Evolutionary conservation across 2,888 invertebrate genomes (phyloP).

Genomic region (Thecocarcelia acutangulata): DNA sequence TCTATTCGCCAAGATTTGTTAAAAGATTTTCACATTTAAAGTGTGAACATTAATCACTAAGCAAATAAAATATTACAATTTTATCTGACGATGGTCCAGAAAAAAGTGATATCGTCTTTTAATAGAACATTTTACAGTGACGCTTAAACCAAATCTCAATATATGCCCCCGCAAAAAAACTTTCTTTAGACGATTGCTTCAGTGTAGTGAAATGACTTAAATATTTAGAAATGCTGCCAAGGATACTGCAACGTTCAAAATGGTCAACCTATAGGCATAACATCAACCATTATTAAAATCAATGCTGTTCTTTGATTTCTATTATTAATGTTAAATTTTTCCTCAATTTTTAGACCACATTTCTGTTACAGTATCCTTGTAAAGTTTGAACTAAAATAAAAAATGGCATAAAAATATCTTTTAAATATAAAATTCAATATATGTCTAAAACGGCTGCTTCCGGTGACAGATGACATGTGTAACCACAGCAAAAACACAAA

Average conservation of each 20-base stretch:
- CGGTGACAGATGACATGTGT: conserved; percentile 70
- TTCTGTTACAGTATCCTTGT: conserved; percentile 40
- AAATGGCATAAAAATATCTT: conserved; percentile 19
- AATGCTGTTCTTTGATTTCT: neutral
- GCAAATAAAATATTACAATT: neutral
- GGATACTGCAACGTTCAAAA: no score
- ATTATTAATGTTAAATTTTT: neutral
- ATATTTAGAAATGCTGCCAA: no score
- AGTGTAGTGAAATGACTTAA: no score
- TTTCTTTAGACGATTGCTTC: no score
- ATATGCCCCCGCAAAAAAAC: no score
- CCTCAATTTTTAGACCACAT: conserved; percentile 27
- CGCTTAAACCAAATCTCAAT: no score
- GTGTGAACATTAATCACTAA: conserved; percentile 62
- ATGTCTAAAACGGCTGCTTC: conserved; percentile 70
- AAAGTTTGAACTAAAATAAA: conserved; percentile 2
- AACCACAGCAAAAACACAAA: conserved; percentile 67
- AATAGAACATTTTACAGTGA: no score
- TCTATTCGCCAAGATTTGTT: conserved; percentile 64
- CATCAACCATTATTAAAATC: neutral
- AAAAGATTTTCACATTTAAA: conserved; percentile 46
- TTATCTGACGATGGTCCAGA: neutral
- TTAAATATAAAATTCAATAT: conserved; percentile 68
- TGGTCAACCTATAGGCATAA: neutral
- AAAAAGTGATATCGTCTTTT: no score